Percentiles rank a stretch among this genome's conserved stretches.
Evolutionary conservation across 2,113 vertebrate species (phyloP).

Genomic region (Tricholaema leucomelas): DNA sequence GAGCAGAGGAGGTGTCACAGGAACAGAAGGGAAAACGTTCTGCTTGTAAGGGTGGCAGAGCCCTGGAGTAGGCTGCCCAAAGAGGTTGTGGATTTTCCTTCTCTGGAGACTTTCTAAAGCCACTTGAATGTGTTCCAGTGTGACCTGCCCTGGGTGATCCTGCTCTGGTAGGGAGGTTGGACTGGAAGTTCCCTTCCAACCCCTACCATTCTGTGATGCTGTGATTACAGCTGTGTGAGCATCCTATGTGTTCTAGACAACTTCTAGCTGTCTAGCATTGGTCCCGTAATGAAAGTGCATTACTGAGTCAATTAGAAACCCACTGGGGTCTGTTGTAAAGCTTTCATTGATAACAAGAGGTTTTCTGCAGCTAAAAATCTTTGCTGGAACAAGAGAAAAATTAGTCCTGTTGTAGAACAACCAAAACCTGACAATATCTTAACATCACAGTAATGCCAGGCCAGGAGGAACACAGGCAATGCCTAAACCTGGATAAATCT

Average conservation of each 20-base stretch:
- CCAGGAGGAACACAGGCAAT: not conserved
- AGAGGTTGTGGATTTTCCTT: no score
- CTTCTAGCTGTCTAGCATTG: not conserved
- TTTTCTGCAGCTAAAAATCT: not conserved
- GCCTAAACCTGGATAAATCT: not conserved
- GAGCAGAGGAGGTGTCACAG: no score
- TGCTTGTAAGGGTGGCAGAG: no score
- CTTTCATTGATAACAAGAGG: not conserved
- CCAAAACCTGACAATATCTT: not conserved
- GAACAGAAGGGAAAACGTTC: no score
- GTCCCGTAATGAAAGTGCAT: not conserved
- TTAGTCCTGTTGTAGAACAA: not conserved
- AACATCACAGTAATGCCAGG: not conserved
- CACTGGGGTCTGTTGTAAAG: not conserved
- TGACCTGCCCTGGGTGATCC: no score
- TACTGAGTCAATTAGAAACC: constrained; percentile 5
- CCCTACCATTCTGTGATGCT: no score
- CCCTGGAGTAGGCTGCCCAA: no score
- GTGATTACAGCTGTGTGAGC: not conserved
- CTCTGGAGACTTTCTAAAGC: no score
- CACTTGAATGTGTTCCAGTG: no score
- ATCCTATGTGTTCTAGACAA: not conserved
- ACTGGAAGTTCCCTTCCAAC: no score
- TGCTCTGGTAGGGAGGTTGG: no score
- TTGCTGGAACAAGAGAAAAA: not conserved